Percentiles rank a stretch among this genome's conserved stretches.
phyloP scores from a whole-genome alignment of 2,888 invertebrate species.

The Coronaproctus castanopsis region DNA sequence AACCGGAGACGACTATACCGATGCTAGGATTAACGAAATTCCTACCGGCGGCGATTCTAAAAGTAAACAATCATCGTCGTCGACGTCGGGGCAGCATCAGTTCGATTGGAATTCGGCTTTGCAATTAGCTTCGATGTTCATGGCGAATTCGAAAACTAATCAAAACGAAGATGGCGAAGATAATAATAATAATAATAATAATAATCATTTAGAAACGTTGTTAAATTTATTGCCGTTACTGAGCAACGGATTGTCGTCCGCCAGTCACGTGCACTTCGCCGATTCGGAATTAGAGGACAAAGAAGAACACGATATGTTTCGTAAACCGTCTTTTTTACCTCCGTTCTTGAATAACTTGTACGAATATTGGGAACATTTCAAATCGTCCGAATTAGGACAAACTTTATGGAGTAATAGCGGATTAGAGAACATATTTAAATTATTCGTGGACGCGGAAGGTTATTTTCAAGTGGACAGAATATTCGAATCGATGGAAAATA shows the following conservation, averaged over 20 bases:
- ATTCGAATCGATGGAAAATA: slow-evolving; percentile 58
- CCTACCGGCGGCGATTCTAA: slow-evolving; percentile 8
- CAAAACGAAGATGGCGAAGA: slow-evolving; percentile 13
- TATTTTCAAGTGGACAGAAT: slow-evolving; percentile 40
- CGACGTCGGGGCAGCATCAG: no score
- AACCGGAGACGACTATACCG: slow-evolving; percentile 12
- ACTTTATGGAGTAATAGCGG: slow-evolving; percentile 53
- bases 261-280: slow-evolving; percentile 22
- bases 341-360: slow-evolving; percentile 47
- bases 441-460: slow-evolving; percentile 29
- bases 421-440: slow-evolving; percentile 42
- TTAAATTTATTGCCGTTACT: slow-evolving; percentile 44
- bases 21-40: slow-evolving; percentile 8
- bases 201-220: slow-evolving; percentile 23
- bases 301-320: slow-evolving; percentile 39
- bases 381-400: slow-evolving; percentile 55
- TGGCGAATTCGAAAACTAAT: slow-evolving; percentile 8
- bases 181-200: slow-evolving; percentile 15
- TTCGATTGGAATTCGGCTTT: slow-evolving; percentile 17
- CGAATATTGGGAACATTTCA: slow-evolving; percentile 55
- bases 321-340: slow-evolving; percentile 36
- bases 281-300: slow-evolving; percentile 35
- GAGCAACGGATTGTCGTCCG: slow-evolving; percentile 36
- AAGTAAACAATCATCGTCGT: slow-evolving; percentile 1
- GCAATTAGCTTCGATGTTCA: slow-evolving; percentile 16